Evolutionary conservation across 2,797 vertebrate genomes (phyloP), one percentile per base, ranked within the genome.

Genomic region (Mus caroli): DNA sequence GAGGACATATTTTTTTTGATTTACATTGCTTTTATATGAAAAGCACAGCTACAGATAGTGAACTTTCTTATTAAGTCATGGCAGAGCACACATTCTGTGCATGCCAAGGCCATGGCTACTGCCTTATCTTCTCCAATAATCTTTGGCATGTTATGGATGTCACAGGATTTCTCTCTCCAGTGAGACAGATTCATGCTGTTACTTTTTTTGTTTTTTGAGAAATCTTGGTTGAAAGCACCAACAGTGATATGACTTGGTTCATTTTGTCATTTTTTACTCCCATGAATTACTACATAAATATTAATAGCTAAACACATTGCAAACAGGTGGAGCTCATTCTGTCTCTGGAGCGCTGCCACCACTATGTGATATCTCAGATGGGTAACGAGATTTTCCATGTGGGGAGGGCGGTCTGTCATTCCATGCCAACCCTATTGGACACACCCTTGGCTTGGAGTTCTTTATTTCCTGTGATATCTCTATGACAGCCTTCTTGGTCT

Each of bases 241-340:
- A 97, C 98, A 98, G 98, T 98, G 98, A 98, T 97, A 98, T 97
- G 98, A 98, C 98, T 98, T 98, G 97, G 98, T 98, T 98, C 98
- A 98, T 98, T 98, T 98, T 97, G 97, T 98, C 98, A 97, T 98
- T 98, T 98, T 98, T 97, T 98, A 98, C 97, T 98, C 98, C 97
- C 97, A 98, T 98, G 98, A 98, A 98, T 98, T 98, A 98, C 98
- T 98, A 98, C 98, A 98, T 98, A 98, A 98, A 98, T 98, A 98
- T 98, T 98, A 98, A 98, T 98, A 98, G 98, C 98, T 98, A 98
- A 98, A 98, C 98, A 98, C 98, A 98, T 98, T 98, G 98, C 98
- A 98, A 98, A 98, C 98, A 98, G 98, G 98, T 98, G 98, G 98
- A 98, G 98, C 98, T 98, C 98, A 97, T 98, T 98, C 98, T 98